These are phyloP conservation scores for Henricia sp. DNA, from an alignment of 53 echinoderm and acorn worm species.

Conservation along the genomic window DNA sequence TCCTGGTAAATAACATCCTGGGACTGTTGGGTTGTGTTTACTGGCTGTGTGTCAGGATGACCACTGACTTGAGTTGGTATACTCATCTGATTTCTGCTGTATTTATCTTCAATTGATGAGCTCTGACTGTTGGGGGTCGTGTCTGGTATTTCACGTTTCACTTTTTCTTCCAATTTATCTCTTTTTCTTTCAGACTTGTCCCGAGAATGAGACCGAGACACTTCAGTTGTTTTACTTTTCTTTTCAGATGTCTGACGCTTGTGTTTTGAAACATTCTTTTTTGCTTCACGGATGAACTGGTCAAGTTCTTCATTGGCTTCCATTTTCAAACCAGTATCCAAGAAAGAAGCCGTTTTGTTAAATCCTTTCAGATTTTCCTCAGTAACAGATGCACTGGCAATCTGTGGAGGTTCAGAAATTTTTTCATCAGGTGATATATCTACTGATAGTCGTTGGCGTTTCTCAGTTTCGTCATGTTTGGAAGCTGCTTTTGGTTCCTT, in stretches of 20 bases:
- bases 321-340: slow-evolving; percentile 46
- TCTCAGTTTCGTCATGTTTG: slow-evolving; percentile 8
- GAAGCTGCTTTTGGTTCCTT: slow-evolving; percentile 31
- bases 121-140: slow-evolving; percentile 8
- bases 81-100: background rate
- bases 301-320: slow-evolving; percentile 40
- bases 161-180: background rate
- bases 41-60: slow-evolving; percentile 6
- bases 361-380: slow-evolving; percentile 24
- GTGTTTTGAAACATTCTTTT: slow-evolving; percentile 52
- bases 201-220: background rate
- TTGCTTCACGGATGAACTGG: slow-evolving; percentile 37
- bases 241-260: slow-evolving; percentile 15
- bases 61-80: background rate
- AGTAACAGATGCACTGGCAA: slow-evolving; percentile 3
- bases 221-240: background rate
- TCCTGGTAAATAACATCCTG: slow-evolving; percentile 26
- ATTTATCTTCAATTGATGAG: slow-evolving; percentile 27
- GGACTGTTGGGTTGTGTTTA: background rate
- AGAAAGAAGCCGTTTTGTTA: slow-evolving; percentile 51
- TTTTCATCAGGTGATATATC: background rate
- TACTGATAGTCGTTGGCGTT: no score
- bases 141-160: background rate
- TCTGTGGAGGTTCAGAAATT: slow-evolving; percentile 8
- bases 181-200: background rate